A percentile compares a stretch with the other conserved stretches of the same genome.
These are phyloP conservation scores for Calosoma granatense DNA, from an alignment of 1,140 invertebrate species.

Conservation along the genomic window DNA sequence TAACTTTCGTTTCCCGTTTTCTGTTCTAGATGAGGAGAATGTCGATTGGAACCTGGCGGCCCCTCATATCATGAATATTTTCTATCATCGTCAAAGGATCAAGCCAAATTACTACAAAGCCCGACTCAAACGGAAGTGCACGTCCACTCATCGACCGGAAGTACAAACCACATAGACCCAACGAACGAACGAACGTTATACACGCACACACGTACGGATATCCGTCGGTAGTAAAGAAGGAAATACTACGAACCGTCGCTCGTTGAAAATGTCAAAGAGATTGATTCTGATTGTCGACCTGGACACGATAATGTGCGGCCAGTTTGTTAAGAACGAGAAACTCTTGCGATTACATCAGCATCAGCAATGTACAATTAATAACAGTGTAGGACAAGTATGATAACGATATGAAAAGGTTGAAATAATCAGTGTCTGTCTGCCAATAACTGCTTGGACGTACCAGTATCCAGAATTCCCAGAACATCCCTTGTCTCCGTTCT, in stretches of 20 bases:
- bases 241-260: too few species aligned
- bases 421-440: neutral
- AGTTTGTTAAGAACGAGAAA: neutral
- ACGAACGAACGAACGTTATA: neutral
- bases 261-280: constrained; percentile 26
- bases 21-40: neutral
- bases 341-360: neutral
- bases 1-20: too few species aligned
- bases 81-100: neutral
- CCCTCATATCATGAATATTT: neutral
- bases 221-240: neutral
- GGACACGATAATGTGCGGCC: constrained; percentile 29
- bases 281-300: constrained; percentile 32
- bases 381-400: neutral
- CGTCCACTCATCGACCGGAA: too few species aligned
- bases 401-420: neutral
- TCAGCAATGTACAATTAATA: too few species aligned
- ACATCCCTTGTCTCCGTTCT: too few species aligned
- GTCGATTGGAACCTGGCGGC: neutral
- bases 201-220: neutral
- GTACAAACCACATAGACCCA: too few species aligned
- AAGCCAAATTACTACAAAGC: constrained; percentile 2
- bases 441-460: neutral
- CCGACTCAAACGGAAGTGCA: neutral
- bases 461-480: too few species aligned